Conservation (phyloP, 92 coral and sea anemone genomes). For the Blastomussa wellsi region DNA sequence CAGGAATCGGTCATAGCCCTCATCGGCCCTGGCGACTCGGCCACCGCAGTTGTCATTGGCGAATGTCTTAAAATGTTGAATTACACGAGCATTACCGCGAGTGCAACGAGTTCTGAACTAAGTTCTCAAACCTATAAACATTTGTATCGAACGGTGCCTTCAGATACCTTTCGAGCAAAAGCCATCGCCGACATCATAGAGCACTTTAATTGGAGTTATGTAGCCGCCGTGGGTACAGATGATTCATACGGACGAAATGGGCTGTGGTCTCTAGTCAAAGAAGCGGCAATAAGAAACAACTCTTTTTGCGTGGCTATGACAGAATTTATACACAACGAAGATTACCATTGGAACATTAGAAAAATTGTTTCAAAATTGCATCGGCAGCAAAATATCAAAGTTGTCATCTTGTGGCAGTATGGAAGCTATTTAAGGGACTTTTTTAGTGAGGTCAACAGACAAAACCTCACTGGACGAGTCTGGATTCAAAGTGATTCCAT, state of each 20-base stretch:
- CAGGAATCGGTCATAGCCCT: neutral
- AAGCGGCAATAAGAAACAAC: neutral
- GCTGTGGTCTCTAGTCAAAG: neutral
- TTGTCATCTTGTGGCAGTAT: neutral
- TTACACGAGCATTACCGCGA: neutral
- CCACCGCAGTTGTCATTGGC: neutral
- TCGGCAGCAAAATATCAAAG: neutral
- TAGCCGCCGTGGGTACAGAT: conserved; percentile 1
- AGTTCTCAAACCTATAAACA: neutral
- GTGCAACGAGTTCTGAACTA: neutral
- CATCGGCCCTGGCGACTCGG: neutral
- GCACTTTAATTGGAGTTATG: conserved; percentile 5
- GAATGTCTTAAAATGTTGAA: neutral
- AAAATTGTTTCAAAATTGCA: neutral
- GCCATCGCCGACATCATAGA: conserved; percentile 24
- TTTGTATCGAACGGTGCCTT: neutral
- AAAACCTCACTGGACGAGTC: conserved; percentile 1
- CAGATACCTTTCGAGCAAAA: neutral
- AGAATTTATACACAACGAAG: neutral
- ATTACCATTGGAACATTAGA: neutral
- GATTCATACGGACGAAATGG: conserved; percentile 6
- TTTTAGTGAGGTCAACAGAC: neutral
- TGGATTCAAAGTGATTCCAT: neutral
- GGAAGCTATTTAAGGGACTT: neutral
- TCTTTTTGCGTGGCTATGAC: conserved; percentile 14